phyloP scores from a whole-genome alignment of 2,113 vertebrate genomes.

The Chlamydotis undulata region DNA sequence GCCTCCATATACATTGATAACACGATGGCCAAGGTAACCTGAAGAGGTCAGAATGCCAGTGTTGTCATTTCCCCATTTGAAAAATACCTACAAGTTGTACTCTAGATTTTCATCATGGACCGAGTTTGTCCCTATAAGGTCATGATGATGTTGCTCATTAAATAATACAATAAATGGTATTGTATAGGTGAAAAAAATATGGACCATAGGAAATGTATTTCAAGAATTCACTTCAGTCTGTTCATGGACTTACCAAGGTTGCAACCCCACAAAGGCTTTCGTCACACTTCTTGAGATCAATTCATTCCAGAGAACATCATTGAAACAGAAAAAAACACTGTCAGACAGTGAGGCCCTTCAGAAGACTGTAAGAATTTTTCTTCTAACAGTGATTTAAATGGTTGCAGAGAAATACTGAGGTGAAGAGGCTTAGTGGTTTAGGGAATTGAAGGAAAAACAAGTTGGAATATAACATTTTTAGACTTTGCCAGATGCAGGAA shows the following conservation, averaged over 20 bases:
- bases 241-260: neutral
- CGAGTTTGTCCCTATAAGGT: neutral
- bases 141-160: neutral
- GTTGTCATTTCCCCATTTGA: neutral
- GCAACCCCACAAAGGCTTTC: neutral
- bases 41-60: neutral
- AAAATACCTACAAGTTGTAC: neutral
- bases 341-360: neutral
- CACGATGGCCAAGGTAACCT: neutral
- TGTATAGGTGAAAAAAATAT: neutral
- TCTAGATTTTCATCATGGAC: neutral
- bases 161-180: neutral
- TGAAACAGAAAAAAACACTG: neutral
- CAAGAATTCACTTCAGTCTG: neutral
- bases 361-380: neutral
- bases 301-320: neutral
- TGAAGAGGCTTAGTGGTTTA: neutral
- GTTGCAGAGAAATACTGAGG: neutral
- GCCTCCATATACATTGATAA: neutral
- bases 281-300: neutral
- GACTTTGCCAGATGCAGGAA: neutral
- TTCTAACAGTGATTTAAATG: neutral
- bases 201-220: neutral
- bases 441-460: neutral
- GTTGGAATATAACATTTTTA: neutral